Evolutionary conservation across 1,140 invertebrate genomes (phyloP), one percentile per base, ranked within the genome.

Genomic region (Drosophila erecta): DNA sequence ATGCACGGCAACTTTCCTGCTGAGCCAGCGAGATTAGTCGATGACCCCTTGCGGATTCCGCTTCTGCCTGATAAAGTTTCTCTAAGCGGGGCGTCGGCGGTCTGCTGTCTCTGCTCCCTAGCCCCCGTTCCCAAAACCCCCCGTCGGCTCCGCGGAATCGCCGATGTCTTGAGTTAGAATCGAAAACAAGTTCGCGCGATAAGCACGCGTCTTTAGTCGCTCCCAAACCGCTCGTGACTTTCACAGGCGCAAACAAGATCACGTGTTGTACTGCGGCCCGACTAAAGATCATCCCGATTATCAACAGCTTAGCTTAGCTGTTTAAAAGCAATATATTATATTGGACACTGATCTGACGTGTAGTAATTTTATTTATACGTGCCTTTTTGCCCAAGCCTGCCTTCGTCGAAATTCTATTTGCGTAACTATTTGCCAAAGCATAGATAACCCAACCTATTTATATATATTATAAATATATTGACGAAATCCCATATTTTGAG

Each of bases 231-330:
- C 66, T 47, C 61, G 79, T 61, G 78, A 59, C 47, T 76, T 60
- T 81, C 56, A 38, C 38, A 56, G 75, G 44, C 59, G 61, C 76
- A 85, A 74, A 81, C 64, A 78, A 55, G 50, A 87, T 87, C 81
- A 85, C 81, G 83, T 85, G 81, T 85, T 81, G 47, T 22, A 15
- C 64, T 38, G 53, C 24, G 50, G 24, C 64, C 37, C 64, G 66
- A 38, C 65, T 70, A 49, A 41, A 70, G 65, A 70, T 70, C 67
- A 40, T 17, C 8, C 35, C 12, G 27, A 53, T 57, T 70, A 70
- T 70, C 53, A 40, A 8, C n/a, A 57, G 35, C 43, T 35, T 4
- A 14, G 4, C 43, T 10, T 8, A 30, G 30, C 30, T 30, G 3
- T 70, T 70, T 40, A 54, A 69, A 70, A 49, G 40, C 24, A 35